Evolutionary conservation across 2,113 vertebrate genomes (phyloP).

Genomic region (Cynopterus brachyotis): DNA sequence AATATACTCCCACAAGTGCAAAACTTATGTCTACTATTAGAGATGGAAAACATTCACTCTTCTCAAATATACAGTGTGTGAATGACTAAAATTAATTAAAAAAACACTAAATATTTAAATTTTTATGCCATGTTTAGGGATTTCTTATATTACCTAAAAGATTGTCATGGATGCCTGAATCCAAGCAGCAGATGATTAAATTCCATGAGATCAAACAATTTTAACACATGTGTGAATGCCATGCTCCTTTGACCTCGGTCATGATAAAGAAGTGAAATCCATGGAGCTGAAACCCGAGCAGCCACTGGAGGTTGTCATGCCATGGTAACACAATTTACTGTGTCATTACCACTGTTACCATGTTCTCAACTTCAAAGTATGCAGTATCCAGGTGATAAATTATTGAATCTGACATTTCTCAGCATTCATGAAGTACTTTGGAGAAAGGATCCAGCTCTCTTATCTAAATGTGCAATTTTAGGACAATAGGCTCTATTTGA

Average conservation of each 20-base stretch:
- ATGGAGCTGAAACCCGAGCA: not conserved
- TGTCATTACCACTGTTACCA: conserved; percentile 16
- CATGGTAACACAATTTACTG: not conserved
- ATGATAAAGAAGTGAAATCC: not conserved
- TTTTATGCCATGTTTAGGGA: not conserved
- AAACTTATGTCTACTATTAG: not conserved
- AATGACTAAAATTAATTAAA: not conserved
- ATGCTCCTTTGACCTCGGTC: not conserved
- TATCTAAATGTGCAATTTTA: conserved; percentile 30
- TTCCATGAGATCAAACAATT: conserved; percentile 26
- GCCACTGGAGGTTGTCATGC: not conserved
- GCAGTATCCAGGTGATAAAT: conserved; percentile 49
- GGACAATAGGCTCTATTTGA: conserved; percentile 35
- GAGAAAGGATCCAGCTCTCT: conserved; percentile 7
- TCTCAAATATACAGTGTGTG: not conserved
- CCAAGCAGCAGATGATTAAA: not conserved
- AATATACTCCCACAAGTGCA: not conserved
- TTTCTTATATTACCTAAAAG: not conserved
- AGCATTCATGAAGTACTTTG: conserved; percentile 22
- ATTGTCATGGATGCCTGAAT: not conserved
- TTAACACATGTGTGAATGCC: not conserved
- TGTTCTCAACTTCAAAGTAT: conserved; percentile 42
- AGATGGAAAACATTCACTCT: not conserved
- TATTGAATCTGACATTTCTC: conserved; percentile 60
- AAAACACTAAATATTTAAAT: not conserved